Evolutionary conservation across 2,113 vertebrate species (phyloP), one percentile per base, ranked within the genome.

Genomic region (Phasianus colchicus): DNA sequence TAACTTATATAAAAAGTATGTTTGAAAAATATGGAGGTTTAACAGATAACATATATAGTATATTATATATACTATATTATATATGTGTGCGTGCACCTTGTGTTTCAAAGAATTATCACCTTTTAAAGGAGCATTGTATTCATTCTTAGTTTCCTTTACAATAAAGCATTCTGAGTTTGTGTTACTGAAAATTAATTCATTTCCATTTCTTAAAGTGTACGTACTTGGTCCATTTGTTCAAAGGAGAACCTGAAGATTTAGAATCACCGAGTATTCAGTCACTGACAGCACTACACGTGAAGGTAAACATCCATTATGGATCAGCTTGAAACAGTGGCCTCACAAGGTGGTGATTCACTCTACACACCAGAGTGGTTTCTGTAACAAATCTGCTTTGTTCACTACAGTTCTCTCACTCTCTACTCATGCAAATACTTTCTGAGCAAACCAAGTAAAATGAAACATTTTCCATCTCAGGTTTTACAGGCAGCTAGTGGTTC

Each of bases 341-440:
- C 38, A 38, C 8, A 30, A 27, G 30, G 54, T 18, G 87, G 70
- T 57, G 29, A n/a, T 40, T 66, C 19, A 16, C 34, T n/a, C 20
- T 6, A 7, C 22, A 7, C 25, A 36, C 9, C 0, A 0, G 21
- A 67, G 36, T 7, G 11, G n/a, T 22, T 85, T 77, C 67, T 1
- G 0, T 25, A 83, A 71, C 30, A 67, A 60, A 58, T 5, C 4
- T 74, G 36, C 57, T 25, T 19, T 11, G 52, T 48, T 93, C 34
- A 13, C 30, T 70, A 45, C 22, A 78, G 54, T 3, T 83, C 47
- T 50, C 22, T 25, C 32, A 34, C 32, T 40, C 64, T 86, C 72
- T n/a, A 72, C 36, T 55, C 17, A 25, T 40, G 57, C 20, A 64
- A 67, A 66, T 54, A 30, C 21, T 5, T 73, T 52, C 75, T 64